Evolutionary conservation across 2,113 vertebrate genomes (phyloP), one percentile per base, ranked within the genome.

Genomic region (Charadrius vociferus): DNA sequence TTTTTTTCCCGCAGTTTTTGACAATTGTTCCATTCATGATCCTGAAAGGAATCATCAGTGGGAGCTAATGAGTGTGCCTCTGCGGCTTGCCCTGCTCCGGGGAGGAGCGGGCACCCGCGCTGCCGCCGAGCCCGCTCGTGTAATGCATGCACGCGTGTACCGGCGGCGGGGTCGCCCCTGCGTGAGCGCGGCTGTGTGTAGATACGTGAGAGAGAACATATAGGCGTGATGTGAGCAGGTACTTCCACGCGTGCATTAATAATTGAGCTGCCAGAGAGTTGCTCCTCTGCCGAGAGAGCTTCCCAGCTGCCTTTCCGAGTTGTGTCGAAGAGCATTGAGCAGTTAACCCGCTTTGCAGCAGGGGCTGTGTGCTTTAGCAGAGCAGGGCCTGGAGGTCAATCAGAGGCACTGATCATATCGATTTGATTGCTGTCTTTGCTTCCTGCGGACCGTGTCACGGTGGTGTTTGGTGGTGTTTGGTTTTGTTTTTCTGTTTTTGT

Each of bases 21-120:
- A 94, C 97, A 97, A 95, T 97, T 95, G 96, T 95, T 94, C 96
- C 94, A 94, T 97, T 97, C 96, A 95, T 50, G 96, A 87, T 96
- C 91, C 97, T 95, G 94, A 97, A 96, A 92, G 95, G 95, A 93
- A 73, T 95, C 90, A 92, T 96, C 95, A 89, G 86, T 86, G 95
- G 88, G 87, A 96, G 91, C 93, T 96, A 91, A 96, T 95, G 95
- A 95, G 90, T 20, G 93, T 20, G 88, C 81, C 88, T 89, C 90
- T 10, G 80, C 93, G 82, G 90, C 81, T 85, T 30, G 91, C 88
- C 87, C 79, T 21, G 72, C 88, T 58, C 22, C 70, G 39, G 92
- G 90, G 88, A 94, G 97, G 86, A 85, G 93, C 79, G 92, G 89
- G 88, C 93, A 90, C 71, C 61, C 90, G 36, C 65, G 53, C 88